Percentiles rank a stretch among this genome's conserved stretches.
phyloP scores from a whole-genome alignment of 2,888 invertebrate genomes.

The Biston stratarius region DNA sequence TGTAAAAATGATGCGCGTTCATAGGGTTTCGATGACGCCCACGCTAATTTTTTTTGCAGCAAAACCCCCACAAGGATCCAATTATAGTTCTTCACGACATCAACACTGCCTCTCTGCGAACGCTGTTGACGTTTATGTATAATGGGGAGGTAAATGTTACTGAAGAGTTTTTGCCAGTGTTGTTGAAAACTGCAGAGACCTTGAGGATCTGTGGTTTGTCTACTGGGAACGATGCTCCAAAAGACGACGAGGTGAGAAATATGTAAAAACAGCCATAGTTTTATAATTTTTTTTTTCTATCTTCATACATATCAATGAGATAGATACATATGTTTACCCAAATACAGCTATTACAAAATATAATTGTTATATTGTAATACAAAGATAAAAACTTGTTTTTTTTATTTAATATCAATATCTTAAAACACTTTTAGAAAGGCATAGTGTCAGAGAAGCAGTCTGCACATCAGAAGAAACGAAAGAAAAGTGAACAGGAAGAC shows the following conservation, averaged over 20 bases:
- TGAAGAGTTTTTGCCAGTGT: conserved; percentile 88
- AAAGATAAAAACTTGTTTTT: too few relatives aligned
- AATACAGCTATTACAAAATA: too few relatives aligned
- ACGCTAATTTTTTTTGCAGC: conserved; percentile 80
- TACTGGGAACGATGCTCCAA: conserved; percentile 79
- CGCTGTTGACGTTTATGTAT: conserved; percentile 90
- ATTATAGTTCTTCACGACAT: conserved; percentile 92
- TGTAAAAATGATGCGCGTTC: conserved; percentile 28
- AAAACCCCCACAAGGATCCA: conserved; percentile 91
- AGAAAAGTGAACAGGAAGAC: conserved; percentile 77
- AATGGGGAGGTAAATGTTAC: conserved; percentile 91
- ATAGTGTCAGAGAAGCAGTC: conserved; percentile 42
- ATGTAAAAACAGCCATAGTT: background rate
- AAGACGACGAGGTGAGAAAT: conserved; percentile 74
- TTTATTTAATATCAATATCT: background rate
- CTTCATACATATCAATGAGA: too few relatives aligned
- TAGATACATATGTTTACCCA: too few relatives aligned
- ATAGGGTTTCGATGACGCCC: conserved; percentile 65
- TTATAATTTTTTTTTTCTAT: too few relatives aligned
- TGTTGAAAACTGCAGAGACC: conserved; percentile 89
- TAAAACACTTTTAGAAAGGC: conserved; percentile 62
- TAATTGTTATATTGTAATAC: too few relatives aligned
- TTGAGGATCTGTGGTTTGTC: conserved; percentile 90
- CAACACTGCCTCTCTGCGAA: conserved; percentile 88
- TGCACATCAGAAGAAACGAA: conserved; percentile 72